Conservation (phyloP, 1,140 invertebrate genomes). For the Neodiprion fabricii region DNA sequence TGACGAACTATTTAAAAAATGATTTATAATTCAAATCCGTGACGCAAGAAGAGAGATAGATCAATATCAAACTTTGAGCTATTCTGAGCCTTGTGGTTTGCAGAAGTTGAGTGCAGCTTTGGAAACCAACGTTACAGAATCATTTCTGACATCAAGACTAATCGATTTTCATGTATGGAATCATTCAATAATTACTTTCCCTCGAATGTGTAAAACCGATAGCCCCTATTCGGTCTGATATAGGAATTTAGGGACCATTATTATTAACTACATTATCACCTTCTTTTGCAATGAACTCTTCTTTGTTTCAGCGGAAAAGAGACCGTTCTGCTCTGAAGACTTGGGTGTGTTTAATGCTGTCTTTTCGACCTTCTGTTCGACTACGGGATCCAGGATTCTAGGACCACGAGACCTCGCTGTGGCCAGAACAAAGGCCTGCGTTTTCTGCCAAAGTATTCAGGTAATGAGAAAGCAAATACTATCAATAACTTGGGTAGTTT, state of each 20-base stretch:
- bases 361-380: neutral
- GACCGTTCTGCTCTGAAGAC: neutral
- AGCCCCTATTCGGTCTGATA: neutral
- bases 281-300: neutral
- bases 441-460: neutral
- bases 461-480: neutral
- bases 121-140: no score
- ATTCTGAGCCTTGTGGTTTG: no score
- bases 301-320: neutral
- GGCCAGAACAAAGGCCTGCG: neutral
- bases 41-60: no score
- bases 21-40: no score
- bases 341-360: neutral
- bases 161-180: neutral
- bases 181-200: neutral
- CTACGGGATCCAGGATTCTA: neutral
- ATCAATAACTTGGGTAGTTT: neutral
- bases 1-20: no score
- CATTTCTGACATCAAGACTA: neutral
- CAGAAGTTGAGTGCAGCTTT: no score
- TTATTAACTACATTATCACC: neutral
- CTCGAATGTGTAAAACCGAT: neutral
- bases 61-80: no score
- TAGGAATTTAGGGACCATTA: neutral
- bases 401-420: neutral